Evolutionary conservation across 2,888 invertebrate species (phyloP), one percentile per base, ranked within the genome.

Genomic region (Andrena haemorrhoa): DNA sequence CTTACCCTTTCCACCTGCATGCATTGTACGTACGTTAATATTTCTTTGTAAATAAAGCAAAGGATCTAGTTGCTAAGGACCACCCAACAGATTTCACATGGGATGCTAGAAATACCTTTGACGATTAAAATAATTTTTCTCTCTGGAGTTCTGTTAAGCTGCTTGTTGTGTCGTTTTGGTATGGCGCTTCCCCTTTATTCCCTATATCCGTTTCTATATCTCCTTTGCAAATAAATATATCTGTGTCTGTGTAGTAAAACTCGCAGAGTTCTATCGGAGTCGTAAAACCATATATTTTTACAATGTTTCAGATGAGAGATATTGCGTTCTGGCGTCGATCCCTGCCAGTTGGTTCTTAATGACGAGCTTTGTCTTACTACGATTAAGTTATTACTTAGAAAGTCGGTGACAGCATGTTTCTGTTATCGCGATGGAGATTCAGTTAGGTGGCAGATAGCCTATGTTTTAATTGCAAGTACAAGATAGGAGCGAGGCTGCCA

Each of bases 321-420:
- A 96, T 94, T 95, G 96, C 83, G 95, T 98, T 77, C 94, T 98
- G 81, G 95, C 97, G 3, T 97, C 98, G 60, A 96, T 98, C 89
- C 98, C 98, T 29, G 96, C 96, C 5, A 96, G 97, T 83, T 94
- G 97, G 90, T 98, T 96, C 91, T 88, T 97, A 61, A 95, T 98
- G 91, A 95, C 96, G 73, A 97, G 96, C 90, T 98, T 98, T 74
- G 79, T 93, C 47, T 89, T 94, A 60, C 84, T 94, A 51, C 91
- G 90, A 87, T 88, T 94, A 85, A 94, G 94, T 85, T 86, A 90
- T 68, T 91, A 91, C 70, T 84, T 92, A 35, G 84, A 88, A 82
- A 91, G 86, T 73, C 93, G 93, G 92, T 94, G 93, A 93, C 93
- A 86, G 69, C 74, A 75, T 56, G 47, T 73, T 71, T 26, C 58